Conservation (phyloP, 2,888 invertebrate genomes). For the Chalcosyrphus nemorum region DNA sequence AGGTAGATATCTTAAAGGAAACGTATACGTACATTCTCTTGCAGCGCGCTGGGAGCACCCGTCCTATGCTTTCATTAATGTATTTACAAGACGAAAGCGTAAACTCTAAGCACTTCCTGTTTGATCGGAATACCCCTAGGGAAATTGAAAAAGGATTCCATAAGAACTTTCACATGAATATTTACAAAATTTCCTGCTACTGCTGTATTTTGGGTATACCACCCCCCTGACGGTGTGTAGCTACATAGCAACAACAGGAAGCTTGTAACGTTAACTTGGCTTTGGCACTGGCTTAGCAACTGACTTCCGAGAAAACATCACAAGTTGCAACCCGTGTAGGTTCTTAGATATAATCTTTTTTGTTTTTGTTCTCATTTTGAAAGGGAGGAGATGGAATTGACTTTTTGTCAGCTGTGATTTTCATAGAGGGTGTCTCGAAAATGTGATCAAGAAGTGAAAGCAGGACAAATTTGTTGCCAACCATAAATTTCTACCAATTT, state of each 20-base stretch:
- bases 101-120: conserved; percentile 80
- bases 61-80: conserved; percentile 49
- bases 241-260: conserved; percentile 33
- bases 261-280: conserved; percentile 46
- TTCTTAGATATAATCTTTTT: conserved; percentile 8
- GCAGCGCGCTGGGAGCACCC: conserved; percentile 43
- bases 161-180: conserved; percentile 72
- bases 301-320: conserved; percentile 56
- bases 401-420: neutral
- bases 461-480: no score
- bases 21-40: conserved; percentile 29
- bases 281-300: conserved; percentile 53
- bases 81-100: conserved; percentile 62
- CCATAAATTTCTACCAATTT: no score
- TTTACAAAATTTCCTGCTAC: conserved; percentile 66
- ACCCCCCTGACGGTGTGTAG: neutral
- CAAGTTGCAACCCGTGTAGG: conserved; percentile 29
- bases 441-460: no score
- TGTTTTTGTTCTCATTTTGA: neutral
- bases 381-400: conserved; percentile 1
- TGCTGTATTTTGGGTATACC: conserved; percentile 36
- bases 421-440: neutral
- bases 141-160: conserved; percentile 79
- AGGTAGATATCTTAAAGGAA: conserved; percentile 48
- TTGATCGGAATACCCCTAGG: conserved; percentile 81